Conservation (phyloP, 1,140 invertebrate genomes). For the Drosophila trapezifrons region DNA sequence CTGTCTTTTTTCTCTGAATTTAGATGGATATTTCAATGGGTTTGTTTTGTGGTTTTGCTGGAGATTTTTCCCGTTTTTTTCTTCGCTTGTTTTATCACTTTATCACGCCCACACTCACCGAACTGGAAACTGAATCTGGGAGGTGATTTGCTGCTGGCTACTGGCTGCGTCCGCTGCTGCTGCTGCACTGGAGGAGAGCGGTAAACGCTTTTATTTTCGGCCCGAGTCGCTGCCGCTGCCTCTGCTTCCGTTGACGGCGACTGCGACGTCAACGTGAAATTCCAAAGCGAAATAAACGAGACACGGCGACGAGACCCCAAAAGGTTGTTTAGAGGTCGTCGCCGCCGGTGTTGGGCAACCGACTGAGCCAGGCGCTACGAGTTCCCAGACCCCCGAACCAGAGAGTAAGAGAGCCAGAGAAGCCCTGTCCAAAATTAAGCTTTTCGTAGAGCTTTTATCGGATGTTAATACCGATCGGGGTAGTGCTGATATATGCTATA, state of each 20-base stretch:
- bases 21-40: background rate
- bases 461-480: background rate
- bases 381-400: slow-evolving; percentile 37
- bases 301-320: slow-evolving; percentile 69
- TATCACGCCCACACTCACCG: slow-evolving; percentile 64
- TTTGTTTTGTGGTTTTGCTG: background rate
- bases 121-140: slow-evolving; percentile 71
- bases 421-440: slow-evolving; percentile 57
- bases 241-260: slow-evolving; percentile 20
- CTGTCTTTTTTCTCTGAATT: background rate
- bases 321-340: slow-evolving; percentile 81
- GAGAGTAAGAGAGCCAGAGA: background rate
- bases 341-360: slow-evolving; percentile 68
- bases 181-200: slow-evolving; percentile 73
- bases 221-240: slow-evolving; percentile 16
- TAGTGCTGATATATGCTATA: background rate
- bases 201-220: slow-evolving; percentile 73
- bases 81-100: slow-evolving; percentile 32
- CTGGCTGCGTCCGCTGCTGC: slow-evolving; percentile 77
- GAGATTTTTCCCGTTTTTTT: slow-evolving; percentile 6
- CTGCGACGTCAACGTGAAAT: slow-evolving; percentile 61
- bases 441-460: slow-evolving; percentile 42
- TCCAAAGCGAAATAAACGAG: slow-evolving; percentile 72
- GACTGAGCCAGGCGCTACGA: slow-evolving; percentile 52
- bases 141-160: slow-evolving; percentile 61